phyloP scores from a whole-genome alignment of 2,888 invertebrate species.

The Noctua janthina region DNA sequence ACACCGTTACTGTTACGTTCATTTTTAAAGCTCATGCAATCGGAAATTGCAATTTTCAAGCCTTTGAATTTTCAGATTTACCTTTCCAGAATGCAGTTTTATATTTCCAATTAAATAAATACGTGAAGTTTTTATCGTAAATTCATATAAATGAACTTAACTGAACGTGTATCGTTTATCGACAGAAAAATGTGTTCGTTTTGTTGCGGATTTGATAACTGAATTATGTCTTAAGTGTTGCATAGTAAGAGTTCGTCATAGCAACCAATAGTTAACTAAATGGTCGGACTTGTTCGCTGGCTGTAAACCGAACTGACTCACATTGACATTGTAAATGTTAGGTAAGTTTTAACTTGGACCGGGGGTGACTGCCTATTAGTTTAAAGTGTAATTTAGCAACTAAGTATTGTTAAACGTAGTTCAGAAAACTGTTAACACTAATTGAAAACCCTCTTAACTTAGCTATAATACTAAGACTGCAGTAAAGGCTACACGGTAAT shows the following conservation, averaged over 20 bases:
- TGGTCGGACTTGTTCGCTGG: not conserved
- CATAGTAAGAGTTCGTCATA: conserved; percentile 9
- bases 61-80: conserved; percentile 20
- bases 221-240: not conserved
- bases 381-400: conserved; percentile 1
- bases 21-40: conserved; percentile 37
- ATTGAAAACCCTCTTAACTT: not conserved
- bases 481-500: not conserved
- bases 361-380: conserved; percentile 2
- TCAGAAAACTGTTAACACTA: not conserved
- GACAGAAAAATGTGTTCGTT: conserved; percentile 12
- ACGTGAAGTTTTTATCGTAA: not conserved
- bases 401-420: not conserved
- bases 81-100: conserved; percentile 18
- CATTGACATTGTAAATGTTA: conserved; percentile 15
- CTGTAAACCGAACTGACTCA: not conserved
- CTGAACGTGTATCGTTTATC: conserved; percentile 7
- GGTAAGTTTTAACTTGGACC: conserved; percentile 11
- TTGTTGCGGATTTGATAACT: not conserved
- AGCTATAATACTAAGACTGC: not conserved
- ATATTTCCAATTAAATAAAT: conserved; percentile 20
- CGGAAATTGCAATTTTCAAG: conserved; percentile 41
- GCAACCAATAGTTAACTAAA: conserved; percentile 4
- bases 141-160: not conserved
- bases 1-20: conserved; percentile 29